Evolutionary conservation across 2,797 vertebrate genomes (phyloP), one percentile per base, ranked within the genome.

Genomic region (Xiphophorus birchmanni): DNA sequence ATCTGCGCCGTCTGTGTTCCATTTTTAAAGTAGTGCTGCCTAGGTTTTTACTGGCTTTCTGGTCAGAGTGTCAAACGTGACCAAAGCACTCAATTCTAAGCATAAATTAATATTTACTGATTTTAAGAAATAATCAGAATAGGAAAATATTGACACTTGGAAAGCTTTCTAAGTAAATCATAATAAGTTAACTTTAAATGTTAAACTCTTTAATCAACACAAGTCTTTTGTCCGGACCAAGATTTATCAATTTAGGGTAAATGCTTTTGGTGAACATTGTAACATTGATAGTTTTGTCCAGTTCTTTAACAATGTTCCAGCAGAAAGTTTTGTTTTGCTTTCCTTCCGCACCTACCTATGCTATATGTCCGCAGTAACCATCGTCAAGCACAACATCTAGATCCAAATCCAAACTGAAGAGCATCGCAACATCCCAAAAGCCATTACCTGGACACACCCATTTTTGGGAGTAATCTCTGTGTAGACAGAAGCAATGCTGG

Each of bases 1-100:
- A 87, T 90, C 86, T 92, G 88, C 87, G 80, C 85, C 37, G 73
- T 82, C 74, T 85, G 73, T 77, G 83, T 88, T 86, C 18, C 23
- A 85, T 90, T 87, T 85, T 87, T 69, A 80, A 73, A 58, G 42
- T 50, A 7, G 2, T 44, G 82, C 50, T 74, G 80, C 37, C n/a
- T n/a, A 73, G 7, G 54, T 80, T 83, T 78, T 76, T 37, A 82
- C 26, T 37, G 45, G 9, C 15, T 60, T 29, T 74, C 32, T 58
- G 73, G 40, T 76, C 17, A 45, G 23, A 44, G 11, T 71, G 21
- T 65, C 11, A 81, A 76, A n/a, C 12, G 0, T 72, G 69, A 7
- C 3, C 2, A 23, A 58, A n/a, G 0, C 5, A 72, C 5, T 44
- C 21, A 44, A 58, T 73, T 73, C 17, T 32, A 35, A 26, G 4